A percentile compares a stretch with the other conserved stretches of the same genome.
Conservation (phyloP, 2,888 invertebrate genomes). For the Eupsilia transversa region DNA sequence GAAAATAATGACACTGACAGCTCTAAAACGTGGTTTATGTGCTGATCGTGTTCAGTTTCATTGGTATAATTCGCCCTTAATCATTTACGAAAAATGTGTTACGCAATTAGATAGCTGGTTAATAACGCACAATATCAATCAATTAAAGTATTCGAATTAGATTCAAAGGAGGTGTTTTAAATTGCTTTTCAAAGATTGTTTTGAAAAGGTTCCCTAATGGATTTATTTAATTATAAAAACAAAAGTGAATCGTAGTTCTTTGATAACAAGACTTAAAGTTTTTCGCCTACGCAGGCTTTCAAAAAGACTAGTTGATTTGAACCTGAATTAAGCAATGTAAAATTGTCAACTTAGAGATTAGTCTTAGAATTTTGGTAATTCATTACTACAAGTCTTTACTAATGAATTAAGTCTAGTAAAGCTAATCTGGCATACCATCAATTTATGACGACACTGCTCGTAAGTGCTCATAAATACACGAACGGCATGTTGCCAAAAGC, state of each 20-base stretch:
- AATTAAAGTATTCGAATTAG: slow-evolving; percentile 5
- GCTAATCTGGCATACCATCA: background rate
- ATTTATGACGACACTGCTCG: background rate
- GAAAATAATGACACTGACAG: no score
- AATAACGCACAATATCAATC: slow-evolving; percentile 28
- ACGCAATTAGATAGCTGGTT: no score
- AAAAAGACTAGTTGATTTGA: slow-evolving; percentile 10
- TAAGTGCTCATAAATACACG: background rate
- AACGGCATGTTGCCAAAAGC: no score
- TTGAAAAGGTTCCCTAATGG: slow-evolving; percentile 14
- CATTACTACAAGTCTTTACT: slow-evolving; percentile 9
- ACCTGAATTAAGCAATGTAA: slow-evolving; percentile 5
- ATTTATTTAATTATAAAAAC: slow-evolving; percentile 17
- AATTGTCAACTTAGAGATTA: slow-evolving; percentile 12
- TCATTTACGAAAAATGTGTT: no score
- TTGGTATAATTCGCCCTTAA: no score
- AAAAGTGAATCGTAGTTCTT: background rate
- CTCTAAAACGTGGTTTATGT: no score
- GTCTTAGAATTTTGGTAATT: background rate
- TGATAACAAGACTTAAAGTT: background rate
- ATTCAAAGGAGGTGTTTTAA: background rate
- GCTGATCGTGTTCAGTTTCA: no score
- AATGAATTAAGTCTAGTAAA: slow-evolving; percentile 13
- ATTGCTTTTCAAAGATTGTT: slow-evolving; percentile 4
- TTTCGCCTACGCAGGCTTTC: background rate